Evolutionary conservation across 2,888 invertebrate species (phyloP).

Genomic region (Craniophora ligustri): DNA sequence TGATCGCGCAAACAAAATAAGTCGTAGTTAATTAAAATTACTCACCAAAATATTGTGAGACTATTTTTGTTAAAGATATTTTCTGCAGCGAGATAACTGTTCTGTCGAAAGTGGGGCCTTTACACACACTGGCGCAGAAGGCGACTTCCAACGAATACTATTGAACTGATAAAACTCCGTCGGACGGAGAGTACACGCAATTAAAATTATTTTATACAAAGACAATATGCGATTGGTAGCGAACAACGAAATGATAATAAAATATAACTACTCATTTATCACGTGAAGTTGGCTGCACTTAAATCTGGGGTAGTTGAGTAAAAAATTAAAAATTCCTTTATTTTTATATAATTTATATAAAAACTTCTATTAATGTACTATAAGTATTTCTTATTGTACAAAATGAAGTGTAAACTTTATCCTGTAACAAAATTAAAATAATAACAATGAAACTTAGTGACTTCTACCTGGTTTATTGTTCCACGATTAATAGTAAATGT

Average conservation of each 20-base stretch:
- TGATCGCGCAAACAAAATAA: slow-evolving; percentile 8
- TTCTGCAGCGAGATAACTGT: slow-evolving; percentile 37
- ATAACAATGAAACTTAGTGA: not conserved
- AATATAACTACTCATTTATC: slow-evolving; percentile 63
- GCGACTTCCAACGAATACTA: slow-evolving; percentile 77
- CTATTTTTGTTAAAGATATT: slow-evolving; percentile 34
- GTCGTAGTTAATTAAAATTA: slow-evolving; percentile 45
- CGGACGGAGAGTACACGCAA: slow-evolving; percentile 55
- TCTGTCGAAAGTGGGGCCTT: slow-evolving; percentile 83
- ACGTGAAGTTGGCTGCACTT: slow-evolving; percentile 69
- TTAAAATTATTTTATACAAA: slow-evolving; percentile 62
- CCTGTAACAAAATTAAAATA: not conserved
- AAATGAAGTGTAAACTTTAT: not conserved
- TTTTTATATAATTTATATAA: slow-evolving; percentile 2
- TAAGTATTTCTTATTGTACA: not conserved
- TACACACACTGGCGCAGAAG: slow-evolving; percentile 89
- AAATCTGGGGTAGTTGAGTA: slow-evolving; percentile 56
- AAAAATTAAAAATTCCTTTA: slow-evolving; percentile 43
- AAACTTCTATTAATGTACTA: not conserved
- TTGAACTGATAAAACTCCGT: slow-evolving; percentile 67
- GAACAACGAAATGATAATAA: slow-evolving; percentile 61
- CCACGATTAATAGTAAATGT: slow-evolving; percentile 46
- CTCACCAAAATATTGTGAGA: slow-evolving; percentile 66
- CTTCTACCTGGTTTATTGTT: slow-evolving; percentile 8
- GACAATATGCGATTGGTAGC: slow-evolving; percentile 68